These are phyloP conservation scores for Takifugu flavidus DNA, from an alignment of 2,113 vertebrate genomes.

Conservation along the genomic window DNA sequence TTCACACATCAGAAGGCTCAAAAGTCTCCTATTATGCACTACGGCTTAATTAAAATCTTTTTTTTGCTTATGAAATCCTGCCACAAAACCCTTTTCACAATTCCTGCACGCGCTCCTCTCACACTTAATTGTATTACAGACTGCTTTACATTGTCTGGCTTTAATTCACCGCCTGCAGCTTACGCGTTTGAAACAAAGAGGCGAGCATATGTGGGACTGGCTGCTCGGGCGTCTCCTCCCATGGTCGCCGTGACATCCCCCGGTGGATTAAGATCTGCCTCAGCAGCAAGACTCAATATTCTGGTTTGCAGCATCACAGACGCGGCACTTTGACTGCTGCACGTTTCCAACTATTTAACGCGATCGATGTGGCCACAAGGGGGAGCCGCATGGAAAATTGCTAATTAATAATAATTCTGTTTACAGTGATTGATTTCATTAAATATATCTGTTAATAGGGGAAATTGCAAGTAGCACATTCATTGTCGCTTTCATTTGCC, in stretches of 20 bases:
- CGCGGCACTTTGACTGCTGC: no score
- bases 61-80: constrained; percentile 53
- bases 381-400: no score
- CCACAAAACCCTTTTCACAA: constrained; percentile 55
- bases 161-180: constrained; percentile 53
- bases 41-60: constrained; percentile 61
- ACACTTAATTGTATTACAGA: constrained; percentile 58
- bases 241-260: constrained; percentile 20
- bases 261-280: constrained; percentile 20
- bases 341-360: no score
- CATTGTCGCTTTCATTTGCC: no score
- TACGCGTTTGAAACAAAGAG: constrained; percentile 55
- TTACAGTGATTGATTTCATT: not conserved
- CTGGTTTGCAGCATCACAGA: no score
- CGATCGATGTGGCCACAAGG: no score
- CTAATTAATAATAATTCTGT: no score
- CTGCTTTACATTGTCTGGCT: constrained; percentile 53
- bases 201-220: constrained; percentile 25
- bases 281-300: not conserved
- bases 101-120: constrained; percentile 46
- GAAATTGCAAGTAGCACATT: no score
- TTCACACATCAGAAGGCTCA: constrained; percentile 49
- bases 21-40: constrained; percentile 52
- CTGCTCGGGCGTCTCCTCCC: constrained; percentile 8
- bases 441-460: no score